Evolutionary conservation across 2,113 vertebrate genomes (phyloP).

Genomic region (Oreochromis spilurus): DNA sequence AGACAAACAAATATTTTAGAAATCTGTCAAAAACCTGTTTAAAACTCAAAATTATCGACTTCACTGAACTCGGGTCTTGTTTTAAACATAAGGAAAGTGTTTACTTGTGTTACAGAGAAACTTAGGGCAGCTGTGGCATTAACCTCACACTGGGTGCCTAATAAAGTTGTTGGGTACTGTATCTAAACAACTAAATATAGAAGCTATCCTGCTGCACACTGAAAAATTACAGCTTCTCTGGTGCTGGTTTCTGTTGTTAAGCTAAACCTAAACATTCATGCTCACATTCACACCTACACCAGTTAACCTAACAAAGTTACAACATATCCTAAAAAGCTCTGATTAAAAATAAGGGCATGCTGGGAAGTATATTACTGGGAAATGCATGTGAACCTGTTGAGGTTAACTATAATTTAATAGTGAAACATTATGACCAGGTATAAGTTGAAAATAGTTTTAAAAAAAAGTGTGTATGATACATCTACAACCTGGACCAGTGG

Average conservation of each 20-base stretch:
- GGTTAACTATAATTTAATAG: not conserved
- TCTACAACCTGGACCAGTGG: not conserved
- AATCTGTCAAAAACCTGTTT: not conserved
- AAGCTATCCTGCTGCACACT: not conserved
- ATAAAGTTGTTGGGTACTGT: not conserved
- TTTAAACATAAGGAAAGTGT: not conserved
- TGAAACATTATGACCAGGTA: not conserved
- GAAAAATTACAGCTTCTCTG: not conserved
- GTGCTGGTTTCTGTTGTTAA: not conserved
- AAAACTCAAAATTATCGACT: not conserved
- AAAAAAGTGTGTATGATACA: not conserved
- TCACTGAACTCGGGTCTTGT: not conserved
- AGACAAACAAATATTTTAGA: not conserved
- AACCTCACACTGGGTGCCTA: not conserved
- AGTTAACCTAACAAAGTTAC: not conserved
- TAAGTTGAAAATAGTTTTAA: not conserved
- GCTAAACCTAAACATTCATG: not conserved
- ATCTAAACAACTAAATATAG: not conserved
- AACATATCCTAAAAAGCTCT: not conserved
- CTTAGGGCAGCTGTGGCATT: not conserved
- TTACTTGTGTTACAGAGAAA: not conserved
- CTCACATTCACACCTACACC: not conserved
- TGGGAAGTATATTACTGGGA: not conserved
- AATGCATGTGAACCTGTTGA: not conserved
- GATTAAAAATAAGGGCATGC: not conserved